A percentile compares a stretch with the other conserved stretches of the same genome.
These are phyloP conservation scores for Drosophila helvetica DNA, from an alignment of 2,888 invertebrate genomes.

Conservation along the genomic window DNA sequence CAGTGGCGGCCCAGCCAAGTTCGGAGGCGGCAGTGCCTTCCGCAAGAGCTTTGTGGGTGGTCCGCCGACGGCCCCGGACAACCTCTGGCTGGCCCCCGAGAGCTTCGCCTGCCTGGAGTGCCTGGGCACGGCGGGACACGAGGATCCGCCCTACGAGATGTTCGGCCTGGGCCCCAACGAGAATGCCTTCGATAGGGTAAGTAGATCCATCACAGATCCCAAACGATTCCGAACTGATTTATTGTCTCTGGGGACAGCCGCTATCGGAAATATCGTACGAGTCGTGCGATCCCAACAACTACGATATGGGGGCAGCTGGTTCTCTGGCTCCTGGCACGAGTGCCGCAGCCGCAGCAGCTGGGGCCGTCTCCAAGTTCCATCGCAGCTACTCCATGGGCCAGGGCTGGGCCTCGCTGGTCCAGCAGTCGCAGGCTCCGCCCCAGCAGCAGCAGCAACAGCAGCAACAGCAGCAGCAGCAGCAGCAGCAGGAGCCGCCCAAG, in stretches of 20 bases:
- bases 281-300: slow-evolving; percentile 83
- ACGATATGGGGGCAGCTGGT: slow-evolving; percentile 75
- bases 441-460: slow-evolving; percentile 31
- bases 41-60: slow-evolving; percentile 82
- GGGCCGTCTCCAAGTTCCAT: slow-evolving; percentile 86
- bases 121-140: slow-evolving; percentile 81
- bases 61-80: slow-evolving; percentile 80
- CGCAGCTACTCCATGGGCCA: slow-evolving; percentile 95
- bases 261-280: slow-evolving; percentile 84
- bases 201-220: too few relatives aligned
- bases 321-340: slow-evolving; percentile 48
- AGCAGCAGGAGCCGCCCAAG: slow-evolving; percentile 69
- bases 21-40: slow-evolving; percentile 59
- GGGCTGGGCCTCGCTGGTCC: slow-evolving; percentile 83
- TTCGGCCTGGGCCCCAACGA: slow-evolving; percentile 82
- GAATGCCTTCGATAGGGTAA: slow-evolving; percentile 82
- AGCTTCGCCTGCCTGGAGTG: slow-evolving; percentile 83
- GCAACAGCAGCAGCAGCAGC: slow-evolving; percentile 32
- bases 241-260: slow-evolving; percentile 64
- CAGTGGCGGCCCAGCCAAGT: slow-evolving; percentile 72
- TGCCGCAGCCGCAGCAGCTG: slow-evolving; percentile 6
- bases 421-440: slow-evolving; percentile 54
- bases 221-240: too few relatives aligned
- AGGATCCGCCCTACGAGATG: slow-evolving; percentile 84
- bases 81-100: slow-evolving; percentile 83